Evolutionary conservation across 2,113 vertebrate species (phyloP).

Genomic region (Asarcornis scutulata): DNA sequence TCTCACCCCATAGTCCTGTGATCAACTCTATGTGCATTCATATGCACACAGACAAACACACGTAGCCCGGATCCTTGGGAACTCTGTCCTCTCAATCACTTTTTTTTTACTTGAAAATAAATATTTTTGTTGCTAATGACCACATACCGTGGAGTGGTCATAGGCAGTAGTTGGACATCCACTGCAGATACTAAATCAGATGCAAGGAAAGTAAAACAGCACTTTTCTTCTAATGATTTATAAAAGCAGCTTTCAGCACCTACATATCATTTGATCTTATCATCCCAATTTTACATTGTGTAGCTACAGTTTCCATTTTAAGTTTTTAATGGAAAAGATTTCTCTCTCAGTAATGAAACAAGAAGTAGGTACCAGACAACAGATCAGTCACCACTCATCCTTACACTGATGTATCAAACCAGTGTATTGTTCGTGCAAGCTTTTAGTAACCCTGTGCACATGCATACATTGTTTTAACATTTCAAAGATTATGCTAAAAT

Average conservation of each 20-base stretch:
- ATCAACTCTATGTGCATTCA: fast-evolving
- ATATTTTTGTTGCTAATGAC: not conserved
- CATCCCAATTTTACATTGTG: not conserved
- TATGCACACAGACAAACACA: fast-evolving
- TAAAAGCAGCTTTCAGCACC: not conserved
- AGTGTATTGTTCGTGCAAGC: not conserved
- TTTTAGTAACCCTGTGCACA: not conserved
- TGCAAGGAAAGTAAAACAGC: not conserved
- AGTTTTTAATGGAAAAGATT: not conserved
- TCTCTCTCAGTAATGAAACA: not conserved
- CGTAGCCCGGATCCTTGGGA: fast-evolving
- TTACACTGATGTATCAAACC: not conserved
- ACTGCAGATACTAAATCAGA: not conserved
- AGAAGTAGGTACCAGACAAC: too few relatives aligned
- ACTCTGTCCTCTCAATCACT: too few relatives aligned
- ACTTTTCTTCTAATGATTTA: not conserved
- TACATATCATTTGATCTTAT: not conserved
- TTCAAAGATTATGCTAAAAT: not conserved
- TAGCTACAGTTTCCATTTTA: not conserved
- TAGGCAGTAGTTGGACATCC: not conserved
- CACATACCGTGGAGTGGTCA: fast-evolving
- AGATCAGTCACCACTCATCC: not conserved
- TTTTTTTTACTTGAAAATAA: not conserved
- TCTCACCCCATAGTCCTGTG: not conserved
- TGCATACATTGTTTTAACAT: not conserved